Evolutionary conservation across 2,113 vertebrate species (phyloP).

Genomic region (Ceyx cyanopectus): DNA sequence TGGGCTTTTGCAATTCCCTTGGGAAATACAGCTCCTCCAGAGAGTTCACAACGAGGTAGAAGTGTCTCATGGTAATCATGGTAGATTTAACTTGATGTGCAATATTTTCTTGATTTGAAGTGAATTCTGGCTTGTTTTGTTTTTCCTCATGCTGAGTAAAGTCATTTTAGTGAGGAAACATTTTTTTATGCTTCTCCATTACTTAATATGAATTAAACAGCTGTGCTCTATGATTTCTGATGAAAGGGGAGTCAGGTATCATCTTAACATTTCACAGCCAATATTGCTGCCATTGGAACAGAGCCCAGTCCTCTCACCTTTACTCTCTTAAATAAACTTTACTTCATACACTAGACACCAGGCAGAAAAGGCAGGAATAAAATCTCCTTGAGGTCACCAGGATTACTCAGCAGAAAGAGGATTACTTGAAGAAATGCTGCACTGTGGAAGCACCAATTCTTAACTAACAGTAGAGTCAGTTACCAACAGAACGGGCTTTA

Average conservation of each 20-base stretch:
- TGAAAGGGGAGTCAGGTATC: background rate
- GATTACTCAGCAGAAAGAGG: constrained; percentile 18
- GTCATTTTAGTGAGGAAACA: background rate
- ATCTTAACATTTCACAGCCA: background rate
- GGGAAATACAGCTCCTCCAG: background rate
- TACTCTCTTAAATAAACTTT: background rate
- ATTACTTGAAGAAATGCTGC: background rate
- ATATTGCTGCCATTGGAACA: background rate
- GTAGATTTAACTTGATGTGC: background rate
- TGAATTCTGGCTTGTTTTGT: background rate
- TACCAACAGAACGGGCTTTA: background rate
- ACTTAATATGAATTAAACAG: constrained; percentile 28
- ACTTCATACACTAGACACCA: background rate
- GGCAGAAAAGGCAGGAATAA: background rate
- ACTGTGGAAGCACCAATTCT: background rate
- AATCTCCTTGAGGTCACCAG: background rate
- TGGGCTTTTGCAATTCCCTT: background rate
- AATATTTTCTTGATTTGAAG: constrained; percentile 5
- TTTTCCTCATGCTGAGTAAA: constrained; percentile 10
- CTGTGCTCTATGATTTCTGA: background rate
- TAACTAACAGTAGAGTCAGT: background rate
- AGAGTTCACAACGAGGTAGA: background rate
- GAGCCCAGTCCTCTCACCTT: constrained; percentile 8
- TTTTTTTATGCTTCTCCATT: background rate
- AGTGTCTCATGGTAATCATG: background rate